Conservation (phyloP, 2,113 vertebrate genomes). For the Thunnus maccoyii region DNA sequence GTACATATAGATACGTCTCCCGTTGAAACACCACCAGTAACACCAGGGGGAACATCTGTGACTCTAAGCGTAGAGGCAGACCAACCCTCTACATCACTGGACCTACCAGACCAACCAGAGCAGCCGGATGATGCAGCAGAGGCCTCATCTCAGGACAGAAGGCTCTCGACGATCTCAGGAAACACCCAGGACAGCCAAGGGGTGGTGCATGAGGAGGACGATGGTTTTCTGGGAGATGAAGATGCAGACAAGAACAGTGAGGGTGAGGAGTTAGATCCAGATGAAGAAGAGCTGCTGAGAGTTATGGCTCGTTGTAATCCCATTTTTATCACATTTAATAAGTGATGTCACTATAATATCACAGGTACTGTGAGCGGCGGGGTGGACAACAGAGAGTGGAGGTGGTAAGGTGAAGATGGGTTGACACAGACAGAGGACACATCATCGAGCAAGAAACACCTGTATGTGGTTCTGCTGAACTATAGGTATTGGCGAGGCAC, state of each 20-base stretch:
- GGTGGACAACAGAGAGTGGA: slow-evolving; percentile 11
- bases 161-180: slow-evolving; percentile 26
- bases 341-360: slow-evolving; percentile 58
- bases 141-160: slow-evolving; percentile 11
- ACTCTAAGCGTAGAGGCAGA: slow-evolving; percentile 29
- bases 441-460: slow-evolving; percentile 7
- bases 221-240: slow-evolving; percentile 57
- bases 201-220: slow-evolving; percentile 23
- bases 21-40: slow-evolving; percentile 36
- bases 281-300: slow-evolving; percentile 75
- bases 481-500: slow-evolving; percentile 18
- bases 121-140: background rate
- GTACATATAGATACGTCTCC: slow-evolving; percentile 54
- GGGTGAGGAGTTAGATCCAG: slow-evolving; percentile 62
- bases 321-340: slow-evolving; percentile 69
- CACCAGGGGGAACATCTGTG: background rate
- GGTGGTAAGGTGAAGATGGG: slow-evolving; percentile 30
- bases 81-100: slow-evolving; percentile 65
- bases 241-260: slow-evolving; percentile 61
- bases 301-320: slow-evolving; percentile 71
- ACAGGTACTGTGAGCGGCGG: slow-evolving; percentile 32
- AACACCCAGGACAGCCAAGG: slow-evolving; percentile 1
- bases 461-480: slow-evolving; percentile 9
- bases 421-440: background rate
- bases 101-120: slow-evolving; percentile 41